These are phyloP conservation scores for Polyergus mexicanus DNA, from an alignment of 1,140 invertebrate species.

Conservation along the genomic window DNA sequence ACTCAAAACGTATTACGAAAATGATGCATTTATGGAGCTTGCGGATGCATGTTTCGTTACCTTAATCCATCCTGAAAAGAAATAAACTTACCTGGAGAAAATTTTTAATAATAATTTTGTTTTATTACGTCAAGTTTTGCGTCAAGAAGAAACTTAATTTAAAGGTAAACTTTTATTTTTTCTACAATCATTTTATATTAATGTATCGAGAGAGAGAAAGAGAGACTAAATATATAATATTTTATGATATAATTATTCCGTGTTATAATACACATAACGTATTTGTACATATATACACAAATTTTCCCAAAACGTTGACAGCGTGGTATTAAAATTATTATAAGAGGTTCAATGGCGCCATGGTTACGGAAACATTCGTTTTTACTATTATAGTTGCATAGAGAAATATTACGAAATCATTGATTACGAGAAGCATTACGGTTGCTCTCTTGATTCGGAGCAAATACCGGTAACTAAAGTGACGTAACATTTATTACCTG, in stretches of 20 bases:
- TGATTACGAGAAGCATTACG: slow-evolving; percentile 60
- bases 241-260: not conserved
- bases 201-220: too few relatives aligned
- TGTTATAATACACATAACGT: not conserved
- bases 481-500: slow-evolving; percentile 62
- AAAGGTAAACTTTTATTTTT: not conserved
- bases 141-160: not conserved
- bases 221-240: not conserved
- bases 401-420: slow-evolving; percentile 54
- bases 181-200: not conserved
- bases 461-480: slow-evolving; percentile 57
- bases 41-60: slow-evolving; percentile 7
- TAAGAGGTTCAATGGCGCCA: not conserved
- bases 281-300: not conserved
- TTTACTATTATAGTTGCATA: not conserved
- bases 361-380: not conserved
- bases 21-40: slow-evolving; percentile 33
- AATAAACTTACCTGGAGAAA: not conserved
- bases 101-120: too few relatives aligned
- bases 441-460: slow-evolving; percentile 57
- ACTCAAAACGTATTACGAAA: slow-evolving; percentile 13
- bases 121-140: too few relatives aligned
- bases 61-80: slow-evolving; percentile 34
- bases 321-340: not conserved
- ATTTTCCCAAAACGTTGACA: not conserved